phyloP scores from a whole-genome alignment of 2,888 invertebrate genomes.

The Ellobium chinense region DNA sequence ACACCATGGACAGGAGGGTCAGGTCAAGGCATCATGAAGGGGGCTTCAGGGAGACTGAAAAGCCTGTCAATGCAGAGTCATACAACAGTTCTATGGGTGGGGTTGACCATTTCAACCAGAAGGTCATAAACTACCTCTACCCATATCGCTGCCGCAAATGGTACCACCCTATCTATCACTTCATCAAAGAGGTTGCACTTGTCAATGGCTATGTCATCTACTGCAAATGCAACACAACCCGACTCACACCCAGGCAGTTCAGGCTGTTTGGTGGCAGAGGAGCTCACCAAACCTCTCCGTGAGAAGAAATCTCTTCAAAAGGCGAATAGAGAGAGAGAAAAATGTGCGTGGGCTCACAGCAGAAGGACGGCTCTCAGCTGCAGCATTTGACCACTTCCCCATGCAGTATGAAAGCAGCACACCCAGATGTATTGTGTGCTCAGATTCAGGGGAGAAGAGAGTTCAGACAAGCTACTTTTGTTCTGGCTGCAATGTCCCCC shows the following conservation, averaged over 20 bases:
- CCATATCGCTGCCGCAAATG: constrained; percentile 46
- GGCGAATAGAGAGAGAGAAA: neutral
- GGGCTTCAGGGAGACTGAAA: no score
- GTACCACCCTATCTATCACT: constrained; percentile 46
- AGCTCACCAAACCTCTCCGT: neutral
- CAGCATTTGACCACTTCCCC: no score
- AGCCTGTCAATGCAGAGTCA: no score
- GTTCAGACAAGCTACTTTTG: no score
- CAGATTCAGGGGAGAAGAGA: no score
- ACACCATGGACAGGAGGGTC: no score
- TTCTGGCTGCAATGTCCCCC: no score
- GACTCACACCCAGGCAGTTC: neutral
- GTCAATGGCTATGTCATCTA: constrained; percentile 53
- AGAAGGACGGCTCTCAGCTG: no score
- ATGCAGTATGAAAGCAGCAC: no score
- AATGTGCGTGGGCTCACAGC: no score
- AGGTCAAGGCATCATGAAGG: no score
- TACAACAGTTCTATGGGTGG: constrained; percentile 48
- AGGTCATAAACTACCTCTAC: constrained; percentile 41
- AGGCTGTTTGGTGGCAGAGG: neutral
- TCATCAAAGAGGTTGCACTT: constrained; percentile 48
- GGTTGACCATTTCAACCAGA: constrained; percentile 46
- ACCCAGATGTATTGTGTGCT: no score
- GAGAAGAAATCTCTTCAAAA: neutral
- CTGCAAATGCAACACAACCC: neutral